Evolutionary conservation across 2,888 invertebrate species (phyloP), one percentile per base, ranked within the genome.

Genomic region (Cylloceria caligata): DNA sequence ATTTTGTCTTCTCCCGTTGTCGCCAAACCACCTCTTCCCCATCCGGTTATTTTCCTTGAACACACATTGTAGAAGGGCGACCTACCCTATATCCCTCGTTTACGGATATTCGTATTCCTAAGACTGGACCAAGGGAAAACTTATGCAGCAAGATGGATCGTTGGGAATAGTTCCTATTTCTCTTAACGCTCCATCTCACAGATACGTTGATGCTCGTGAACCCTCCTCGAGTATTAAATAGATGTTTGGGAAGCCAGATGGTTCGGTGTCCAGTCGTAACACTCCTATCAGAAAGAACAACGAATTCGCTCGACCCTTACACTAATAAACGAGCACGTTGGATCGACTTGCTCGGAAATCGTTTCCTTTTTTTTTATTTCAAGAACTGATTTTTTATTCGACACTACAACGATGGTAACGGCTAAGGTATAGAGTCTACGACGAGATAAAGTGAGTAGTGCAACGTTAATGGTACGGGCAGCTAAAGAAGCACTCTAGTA

Each of bases 381-480:
- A 24, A 11, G 45, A 72, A 21, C 60, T 60, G 47, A 60, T 75
- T 78, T 72, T 68, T 64, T n/a, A 57, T 65, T n/a, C 19, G 27
- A 16, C 47, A 39, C 34, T 45, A 7, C 19, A 67, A 65, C 19
- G 47, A 47, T 60, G 36, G 36, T 11, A 45, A 7, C n/a, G 47
- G 16, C n/a, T 9, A 36, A 42, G 39, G 57, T 52, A 5, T 69
- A 16, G 34, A 19, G 42, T 30, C 64, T 39, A 9, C 52, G 69
- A 81, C 65, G 60, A 73, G 55, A 60, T 21, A 67, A 71, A 80
- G 75, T 57, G 67, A 42, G 65, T 68, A 21, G 16, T 19, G 27
- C 64, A 42, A 30, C 42, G 71, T 65, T 75, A 68, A 76, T 71
- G 60, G 67, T 30, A 42, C 39, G 42, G 36, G 36, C 49, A 13